Percentiles rank a stretch among this genome's conserved stretches.
Evolutionary conservation across 2,888 invertebrate genomes (phyloP).

Genomic region (Tiphia femorata): DNA sequence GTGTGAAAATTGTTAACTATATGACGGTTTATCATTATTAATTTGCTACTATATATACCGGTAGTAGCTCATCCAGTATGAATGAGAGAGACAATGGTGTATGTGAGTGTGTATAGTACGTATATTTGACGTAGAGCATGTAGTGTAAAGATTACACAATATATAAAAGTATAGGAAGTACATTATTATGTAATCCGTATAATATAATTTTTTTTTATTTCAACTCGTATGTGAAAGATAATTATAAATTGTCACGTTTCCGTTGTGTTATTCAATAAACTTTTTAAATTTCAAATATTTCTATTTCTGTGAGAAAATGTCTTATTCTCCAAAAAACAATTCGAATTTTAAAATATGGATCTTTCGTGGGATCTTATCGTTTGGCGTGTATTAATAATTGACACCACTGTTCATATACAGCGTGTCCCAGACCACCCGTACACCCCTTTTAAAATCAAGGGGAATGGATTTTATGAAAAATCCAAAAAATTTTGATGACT

Average conservation of each 20-base stretch:
- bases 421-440: no score
- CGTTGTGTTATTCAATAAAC: slow-evolving; percentile 48
- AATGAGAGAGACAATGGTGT: slow-evolving; percentile 30
- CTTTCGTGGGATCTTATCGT: no score
- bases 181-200: slow-evolving; percentile 34
- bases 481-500: no score
- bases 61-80: slow-evolving; percentile 26
- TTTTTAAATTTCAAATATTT: slow-evolving; percentile 5
- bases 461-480: no score
- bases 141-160: slow-evolving; percentile 26
- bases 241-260: slow-evolving; percentile 36
- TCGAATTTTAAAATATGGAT: no score
- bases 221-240: slow-evolving; percentile 16
- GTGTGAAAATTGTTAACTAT: slow-evolving; percentile 25
- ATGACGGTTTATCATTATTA: slow-evolving; percentile 25
- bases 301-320: background rate
- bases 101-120: slow-evolving; percentile 34
- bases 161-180: slow-evolving; percentile 24
- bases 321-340: no score
- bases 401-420: no score
- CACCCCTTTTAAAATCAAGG: no score
- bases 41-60: slow-evolving; percentile 20
- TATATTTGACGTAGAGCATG: slow-evolving; percentile 26
- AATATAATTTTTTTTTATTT: slow-evolving; percentile 45
- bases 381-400: no score